Evolutionary conservation across 2,797 vertebrate genomes (phyloP), one percentile per base, ranked within the genome.

Genomic region (Melanotaenia pygmaea): DNA sequence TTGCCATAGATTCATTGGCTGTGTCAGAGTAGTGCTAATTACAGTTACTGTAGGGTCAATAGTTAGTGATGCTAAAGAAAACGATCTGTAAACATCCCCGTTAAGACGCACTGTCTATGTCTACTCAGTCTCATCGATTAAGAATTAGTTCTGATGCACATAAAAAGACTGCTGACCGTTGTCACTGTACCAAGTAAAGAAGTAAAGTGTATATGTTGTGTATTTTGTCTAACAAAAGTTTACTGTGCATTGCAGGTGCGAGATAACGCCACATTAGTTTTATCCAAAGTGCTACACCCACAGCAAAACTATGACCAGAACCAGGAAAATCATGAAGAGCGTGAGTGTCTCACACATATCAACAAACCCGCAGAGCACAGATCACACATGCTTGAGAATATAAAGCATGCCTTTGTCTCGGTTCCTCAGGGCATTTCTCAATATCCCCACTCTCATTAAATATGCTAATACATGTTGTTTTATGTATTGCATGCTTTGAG

Each of bases 301-400:
- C 97, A 97, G 76, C 97, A 98, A 80, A 97, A 96, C 6, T 97
- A 97, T 38, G 95, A 98, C 87, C 97, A 97, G 88, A 97, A 99
- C 89, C 98, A 98, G 82, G 97, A 99, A 81, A 94, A 97, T 81
- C 96, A 97, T 0, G 98, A 97, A 70, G 98, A 99, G 87, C 95
- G 98, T 99, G 90, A 89, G 97, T 96, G 34, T 77, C 58, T 72
- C 9, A 22, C 65, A 53, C 3, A 32, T 37, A 34, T 28, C 22
- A 30, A 72, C 14, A 74, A 47, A 61, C 20, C 45, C 38, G 32
- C 68, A 1, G 1, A 72, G 54, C 59, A 28, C 0, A 53, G 37
- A 76, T 72, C 58, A 56, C 45, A 61, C 67, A 45, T 64, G 30
- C 60, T 87, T 67, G 32, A 70, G 67, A 75, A 64, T 66, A 50